A percentile compares a stretch with the other conserved stretches of the same genome.
phyloP scores from a whole-genome alignment of 2,797 vertebrate species.

The Dromococcyx pavoninus region DNA sequence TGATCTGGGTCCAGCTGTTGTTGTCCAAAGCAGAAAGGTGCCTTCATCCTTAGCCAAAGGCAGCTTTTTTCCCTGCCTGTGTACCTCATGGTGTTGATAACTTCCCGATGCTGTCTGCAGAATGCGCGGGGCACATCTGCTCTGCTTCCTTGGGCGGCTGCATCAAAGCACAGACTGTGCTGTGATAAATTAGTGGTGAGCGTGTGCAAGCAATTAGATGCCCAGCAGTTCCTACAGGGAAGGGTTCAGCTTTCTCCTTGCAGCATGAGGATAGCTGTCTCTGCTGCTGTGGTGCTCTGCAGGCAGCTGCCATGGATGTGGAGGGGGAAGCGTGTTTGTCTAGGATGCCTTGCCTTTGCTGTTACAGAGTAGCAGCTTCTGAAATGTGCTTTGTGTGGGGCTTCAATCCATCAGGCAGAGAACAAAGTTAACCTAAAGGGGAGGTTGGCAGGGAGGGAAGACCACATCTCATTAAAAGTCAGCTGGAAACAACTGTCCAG shows the following conservation, averaged over 20 bases:
- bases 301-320: not conserved
- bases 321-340: not conserved
- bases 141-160: not conserved
- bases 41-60: slow-evolving; percentile 27
- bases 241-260: not conserved
- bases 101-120: not conserved
- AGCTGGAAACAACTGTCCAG: not conserved
- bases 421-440: not conserved
- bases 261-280: accelerated
- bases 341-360: not conserved
- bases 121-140: not conserved
- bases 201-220: not conserved
- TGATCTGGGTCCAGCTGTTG: not conserved
- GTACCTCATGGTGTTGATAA: not conserved
- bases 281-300: not conserved
- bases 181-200: not conserved
- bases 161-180: not conserved
- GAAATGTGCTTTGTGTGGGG: not conserved
- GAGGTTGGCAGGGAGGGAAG: not conserved
- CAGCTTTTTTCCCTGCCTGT: not conserved
- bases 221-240: not conserved
- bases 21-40: not conserved
- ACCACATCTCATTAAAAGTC: not conserved
- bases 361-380: not conserved
- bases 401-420: not conserved